phyloP scores from a whole-genome alignment of 2,113 vertebrate genomes.

The Pseudonaja textilis region DNA sequence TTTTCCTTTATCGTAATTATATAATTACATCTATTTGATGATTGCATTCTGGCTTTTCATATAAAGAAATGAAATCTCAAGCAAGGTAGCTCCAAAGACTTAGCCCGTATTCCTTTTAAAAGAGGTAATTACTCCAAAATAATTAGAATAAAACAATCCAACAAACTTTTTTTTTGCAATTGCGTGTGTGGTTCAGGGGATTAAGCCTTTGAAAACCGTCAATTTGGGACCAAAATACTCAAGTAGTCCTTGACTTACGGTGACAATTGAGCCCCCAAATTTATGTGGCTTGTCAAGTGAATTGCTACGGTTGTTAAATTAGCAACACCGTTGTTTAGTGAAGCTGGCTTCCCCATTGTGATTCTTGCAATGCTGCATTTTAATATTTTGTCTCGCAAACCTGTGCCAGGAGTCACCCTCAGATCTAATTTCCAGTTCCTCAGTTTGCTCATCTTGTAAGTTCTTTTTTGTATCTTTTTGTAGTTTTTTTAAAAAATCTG shows the following conservation, averaged over 20 bases:
- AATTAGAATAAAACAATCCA: constrained; percentile 46
- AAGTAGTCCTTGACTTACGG: no score
- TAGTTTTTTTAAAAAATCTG: not conserved
- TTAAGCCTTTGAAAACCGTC: constrained; percentile 51
- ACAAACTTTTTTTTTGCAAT: constrained; percentile 35
- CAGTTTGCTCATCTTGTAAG: not conserved
- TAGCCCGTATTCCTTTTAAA: constrained; percentile 22
- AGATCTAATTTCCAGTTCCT: not conserved
- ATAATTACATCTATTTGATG: not conserved
- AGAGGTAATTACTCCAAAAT: constrained; percentile 22
- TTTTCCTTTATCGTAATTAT: not conserved
- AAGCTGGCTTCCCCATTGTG: no score
- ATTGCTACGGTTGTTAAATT: no score
- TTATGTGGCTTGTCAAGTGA: no score
- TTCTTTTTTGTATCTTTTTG: no score
- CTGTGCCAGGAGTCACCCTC: not conserved
- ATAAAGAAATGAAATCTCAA: not conserved
- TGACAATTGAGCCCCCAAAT: no score
- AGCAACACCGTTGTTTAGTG: no score
- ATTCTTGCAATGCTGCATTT: not conserved
- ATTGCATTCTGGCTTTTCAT: not conserved
- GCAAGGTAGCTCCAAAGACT: constrained; percentile 14
- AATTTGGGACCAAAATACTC: constrained; percentile 49
- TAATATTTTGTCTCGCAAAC: not conserved
- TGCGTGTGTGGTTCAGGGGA: constrained; percentile 45